Base-by-base conservation (phyloP, 2,888 invertebrate genomes). In the Pristionchus fissidentatus region DNA sequence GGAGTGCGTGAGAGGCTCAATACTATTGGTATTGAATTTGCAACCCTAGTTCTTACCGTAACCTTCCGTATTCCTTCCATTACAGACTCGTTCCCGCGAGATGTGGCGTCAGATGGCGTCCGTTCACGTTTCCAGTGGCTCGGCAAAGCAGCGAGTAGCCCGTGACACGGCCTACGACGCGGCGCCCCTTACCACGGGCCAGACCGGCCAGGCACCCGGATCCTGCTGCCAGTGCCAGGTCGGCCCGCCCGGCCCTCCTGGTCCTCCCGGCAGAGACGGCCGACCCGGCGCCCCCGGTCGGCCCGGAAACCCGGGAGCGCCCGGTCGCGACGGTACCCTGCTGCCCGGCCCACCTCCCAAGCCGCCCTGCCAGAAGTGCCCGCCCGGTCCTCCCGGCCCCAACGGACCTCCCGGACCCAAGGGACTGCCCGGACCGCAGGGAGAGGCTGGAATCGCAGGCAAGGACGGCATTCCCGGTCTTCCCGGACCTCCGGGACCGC, bases 41-140 rank as follows among this genome's bases (percentile, higher is more conserved):
- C n/a, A n/a, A n/a, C n/a, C n/a, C 19, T 49, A 19, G 10, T 49
- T 15, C 10, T 49, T 49, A 49, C 49, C 10, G 49, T 49, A 49
- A 49, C 43, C 32, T n/a, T 26, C 38, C 43, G 26, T 38, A 29
- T 7, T 52, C 52, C n/a, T n/a, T n/a, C 15, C 4, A 26, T 81
- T 88, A 46, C 84, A 90, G 90, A 91, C 90, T 41, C 88, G 92
- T 46, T 90, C 90, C 26, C 89, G 92, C 41, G 92, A 92, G 81
- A 91, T 92, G 91, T 92, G 92, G 92, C 87, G 89, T 60, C 92
- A 92, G 85, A 92, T 92, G 91, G 89, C 91, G n/a, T 88, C 89
- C 41, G 88, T 92, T 26, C 91, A 92, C 84, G 85, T 90, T 1
- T 57, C 79, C 26, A 38, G 38, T 35, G 49, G 49, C 32, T 35